Conservation (phyloP, 2,797 vertebrate genomes). For the Eutrigla gurnardus region DNA sequence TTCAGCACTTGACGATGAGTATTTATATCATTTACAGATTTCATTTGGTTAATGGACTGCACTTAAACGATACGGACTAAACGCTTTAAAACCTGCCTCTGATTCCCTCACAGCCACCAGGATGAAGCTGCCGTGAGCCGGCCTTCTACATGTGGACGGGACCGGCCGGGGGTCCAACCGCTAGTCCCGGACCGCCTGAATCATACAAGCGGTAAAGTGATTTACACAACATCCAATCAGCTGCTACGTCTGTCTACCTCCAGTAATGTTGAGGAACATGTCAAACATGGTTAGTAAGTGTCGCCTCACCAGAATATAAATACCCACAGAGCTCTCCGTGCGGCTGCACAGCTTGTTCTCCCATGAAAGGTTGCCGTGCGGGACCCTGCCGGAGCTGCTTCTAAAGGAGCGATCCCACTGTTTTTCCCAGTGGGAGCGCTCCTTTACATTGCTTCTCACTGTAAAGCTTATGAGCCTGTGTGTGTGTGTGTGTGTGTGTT, state of each 20-base stretch:
- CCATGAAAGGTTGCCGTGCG: slow-evolving; percentile 48
- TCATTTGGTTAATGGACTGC: not conserved
- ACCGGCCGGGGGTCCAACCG: not conserved
- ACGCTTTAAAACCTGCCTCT: not conserved
- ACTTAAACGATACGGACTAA: not conserved
- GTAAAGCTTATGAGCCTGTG: slow-evolving; percentile 37
- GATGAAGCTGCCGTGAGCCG: not conserved
- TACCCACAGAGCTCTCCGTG: slow-evolving; percentile 41
- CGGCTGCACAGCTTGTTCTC: slow-evolving; percentile 43
- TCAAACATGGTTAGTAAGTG: slow-evolving; percentile 23
- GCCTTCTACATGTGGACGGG: not conserved
- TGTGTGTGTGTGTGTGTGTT: slow-evolving; percentile 20
- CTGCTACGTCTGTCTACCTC: not conserved
- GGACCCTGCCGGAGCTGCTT: slow-evolving; percentile 54
- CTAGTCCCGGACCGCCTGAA: not conserved
- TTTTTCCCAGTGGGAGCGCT: slow-evolving; percentile 20
- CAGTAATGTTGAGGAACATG: slow-evolving; percentile 25
- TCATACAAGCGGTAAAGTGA: not conserved
- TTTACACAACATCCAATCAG: not conserved
- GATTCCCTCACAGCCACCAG: not conserved
- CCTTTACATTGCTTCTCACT: slow-evolving; percentile 47
- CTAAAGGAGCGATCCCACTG: slow-evolving; percentile 63
- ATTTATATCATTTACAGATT: not conserved
- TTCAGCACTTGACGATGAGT: not conserved
- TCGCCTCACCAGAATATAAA: not conserved